Evolutionary conservation across 2,888 invertebrate genomes (phyloP), one percentile per base, ranked within the genome.

Genomic region (Hyposoter didymator): DNA sequence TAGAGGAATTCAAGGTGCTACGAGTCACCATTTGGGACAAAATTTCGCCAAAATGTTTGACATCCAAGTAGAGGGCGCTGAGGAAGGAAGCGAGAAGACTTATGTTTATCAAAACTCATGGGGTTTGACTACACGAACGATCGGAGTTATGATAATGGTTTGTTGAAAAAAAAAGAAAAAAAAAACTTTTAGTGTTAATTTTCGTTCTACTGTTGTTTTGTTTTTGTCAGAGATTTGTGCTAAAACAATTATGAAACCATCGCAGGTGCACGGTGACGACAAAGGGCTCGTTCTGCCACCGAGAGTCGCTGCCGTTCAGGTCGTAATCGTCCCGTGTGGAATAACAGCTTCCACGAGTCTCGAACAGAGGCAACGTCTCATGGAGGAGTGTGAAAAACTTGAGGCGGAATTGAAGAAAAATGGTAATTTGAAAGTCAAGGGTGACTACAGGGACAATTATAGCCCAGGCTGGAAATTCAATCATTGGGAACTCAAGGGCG

Each of bases 1-100:
- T 0, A 95, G 99, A 64, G 99, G 97, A 0, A 98, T 99, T 90
- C 99, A 98, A 95, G 99, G 99, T 4, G 99, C 97, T 0, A 99
- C 99, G 0, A 99, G 99, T 78, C 99, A 99, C 94, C 99, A 99
- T 94, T 95, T 99, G 79, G 99, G 99, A 0, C 99, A 99, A 94
- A 99, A 99, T 95, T 99, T 99, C 95, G 98, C 99, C 0, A 99
- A 98, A 94, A 99, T 99, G 99, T 99, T 99, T 94, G 99, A 99
- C 90, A 98, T 99, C 82, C 96, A 97, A 12, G 98, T 96, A 92
- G 99, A 99, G 93, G 98, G 99, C 93, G 98, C 98, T 0, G 97
- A 97, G 90, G 98, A 98, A 0, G 97, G 98, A 89, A 88, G 92
- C 5, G 97, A 97, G 91, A 98, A 97, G 93, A 96, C 97, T 89